Evolutionary conservation across 2,113 vertebrate genomes (phyloP).

Genomic region (Trochalopteron elliotii): DNA sequence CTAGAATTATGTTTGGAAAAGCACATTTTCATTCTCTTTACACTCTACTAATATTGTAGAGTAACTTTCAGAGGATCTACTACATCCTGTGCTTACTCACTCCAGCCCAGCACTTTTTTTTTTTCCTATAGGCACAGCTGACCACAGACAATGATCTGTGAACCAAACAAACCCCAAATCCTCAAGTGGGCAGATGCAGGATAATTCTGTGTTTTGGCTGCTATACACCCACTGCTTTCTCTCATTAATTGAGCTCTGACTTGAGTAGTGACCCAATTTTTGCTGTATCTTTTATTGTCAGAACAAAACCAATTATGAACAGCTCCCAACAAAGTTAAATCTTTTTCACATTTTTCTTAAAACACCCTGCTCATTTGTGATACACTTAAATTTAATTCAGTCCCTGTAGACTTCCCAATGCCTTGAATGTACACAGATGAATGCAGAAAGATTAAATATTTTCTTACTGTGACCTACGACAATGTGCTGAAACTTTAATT

Average conservation of each 20-base stretch:
- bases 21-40: not conserved
- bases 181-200: not conserved
- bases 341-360: conserved; percentile 42
- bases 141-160: not conserved
- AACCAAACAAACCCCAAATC: not conserved
- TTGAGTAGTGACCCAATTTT: conserved; percentile 14
- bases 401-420: conserved; percentile 31
- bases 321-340: conserved; percentile 35
- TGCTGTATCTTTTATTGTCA: conserved; percentile 6
- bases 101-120: not conserved
- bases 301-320: conserved; percentile 34
- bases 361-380: conserved; percentile 19
- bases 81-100: not conserved
- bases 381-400: conserved; percentile 12
- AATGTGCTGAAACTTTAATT: conserved; percentile 63
- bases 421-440: conserved; percentile 50
- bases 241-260: conserved; percentile 18
- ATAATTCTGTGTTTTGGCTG: conserved; percentile 26
- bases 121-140: not conserved
- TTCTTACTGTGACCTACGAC: conserved; percentile 55
- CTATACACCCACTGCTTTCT: not conserved
- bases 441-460: conserved; percentile 64
- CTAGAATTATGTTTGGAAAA: not conserved
- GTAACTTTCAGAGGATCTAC: not conserved
- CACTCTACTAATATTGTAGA: not conserved